Evolutionary conservation across 23 tunicate genomes (phyloP).

Genomic region (Ciona savignyi): DNA sequence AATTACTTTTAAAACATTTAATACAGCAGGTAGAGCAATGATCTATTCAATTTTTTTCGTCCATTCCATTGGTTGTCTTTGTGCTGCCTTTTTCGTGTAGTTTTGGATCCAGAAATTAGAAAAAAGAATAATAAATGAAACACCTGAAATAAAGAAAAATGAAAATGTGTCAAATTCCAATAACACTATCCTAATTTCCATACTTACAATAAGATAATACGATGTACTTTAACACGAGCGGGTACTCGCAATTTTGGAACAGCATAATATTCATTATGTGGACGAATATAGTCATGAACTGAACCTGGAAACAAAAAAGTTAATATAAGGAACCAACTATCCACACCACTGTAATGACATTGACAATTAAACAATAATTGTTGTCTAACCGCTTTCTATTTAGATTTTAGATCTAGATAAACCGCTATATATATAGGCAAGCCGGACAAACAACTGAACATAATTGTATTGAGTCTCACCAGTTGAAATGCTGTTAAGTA

Average conservation of each 20-base stretch:
- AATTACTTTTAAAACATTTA: too few relatives aligned
- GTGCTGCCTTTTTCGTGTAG: background rate
- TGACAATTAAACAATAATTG: too few relatives aligned
- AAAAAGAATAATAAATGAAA: background rate
- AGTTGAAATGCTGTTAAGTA: constrained; percentile 6
- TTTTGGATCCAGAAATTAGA: background rate
- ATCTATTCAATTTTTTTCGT: background rate
- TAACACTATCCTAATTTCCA: too few relatives aligned
- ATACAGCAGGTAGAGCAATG: too few relatives aligned
- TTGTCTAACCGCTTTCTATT: background rate
- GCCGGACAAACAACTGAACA: background rate
- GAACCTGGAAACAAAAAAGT: background rate
- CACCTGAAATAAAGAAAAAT: too few relatives aligned
- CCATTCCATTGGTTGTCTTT: background rate
- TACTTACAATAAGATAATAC: background rate
- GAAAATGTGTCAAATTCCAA: too few relatives aligned
- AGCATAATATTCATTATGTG: constrained; percentile 8
- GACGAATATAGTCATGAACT: background rate
- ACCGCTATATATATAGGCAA: background rate
- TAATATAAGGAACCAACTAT: background rate
- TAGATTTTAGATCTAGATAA: background rate
- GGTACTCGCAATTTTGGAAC: constrained; percentile 11
- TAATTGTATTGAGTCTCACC: background rate
- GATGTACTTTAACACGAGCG: background rate
- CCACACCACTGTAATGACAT: too few relatives aligned